A percentile compares a stretch with the other conserved stretches of the same genome.
These are phyloP conservation scores for Cetoscarus ocellatus DNA, from an alignment of 2,797 vertebrate genomes.

Conservation along the genomic window DNA sequence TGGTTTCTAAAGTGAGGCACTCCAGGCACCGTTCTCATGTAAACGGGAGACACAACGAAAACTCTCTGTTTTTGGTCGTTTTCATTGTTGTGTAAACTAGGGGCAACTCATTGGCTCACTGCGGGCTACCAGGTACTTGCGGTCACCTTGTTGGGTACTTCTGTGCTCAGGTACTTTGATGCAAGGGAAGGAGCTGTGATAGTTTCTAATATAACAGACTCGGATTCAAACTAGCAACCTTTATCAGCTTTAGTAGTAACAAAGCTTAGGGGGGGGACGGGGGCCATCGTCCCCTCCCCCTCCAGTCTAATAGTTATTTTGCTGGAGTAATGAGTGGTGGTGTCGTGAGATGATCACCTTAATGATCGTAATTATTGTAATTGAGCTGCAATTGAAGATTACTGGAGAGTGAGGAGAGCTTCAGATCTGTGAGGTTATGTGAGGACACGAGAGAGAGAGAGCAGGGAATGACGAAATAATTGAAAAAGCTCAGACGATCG, in stretches of 20 bases:
- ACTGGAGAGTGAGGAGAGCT: conserved; percentile 29
- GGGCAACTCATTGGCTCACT: too few relatives aligned
- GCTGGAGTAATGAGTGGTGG: conserved; percentile 52
- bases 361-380: conserved; percentile 74
- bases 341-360: conserved; percentile 58
- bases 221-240: neutral
- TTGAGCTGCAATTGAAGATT: conserved; percentile 53
- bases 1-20: too few relatives aligned
- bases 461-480: neutral
- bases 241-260: neutral
- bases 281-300: conserved; percentile 8
- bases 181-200: too few relatives aligned
- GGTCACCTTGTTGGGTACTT: too few relatives aligned
- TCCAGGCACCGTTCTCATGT: too few relatives aligned
- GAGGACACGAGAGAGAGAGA: conserved; percentile 21
- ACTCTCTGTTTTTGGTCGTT: too few relatives aligned
- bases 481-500: neutral
- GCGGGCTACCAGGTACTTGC: too few relatives aligned
- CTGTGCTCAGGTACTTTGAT: too few relatives aligned
- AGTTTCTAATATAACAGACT: too few relatives aligned
- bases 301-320: conserved; percentile 60
- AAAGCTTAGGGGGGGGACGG: neutral
- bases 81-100: too few relatives aligned
- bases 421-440: conserved; percentile 24
- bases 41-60: too few relatives aligned